Evolutionary conservation across 2,797 vertebrate species (phyloP), one percentile per base, ranked within the genome.

Genomic region (Remorina albescens): DNA sequence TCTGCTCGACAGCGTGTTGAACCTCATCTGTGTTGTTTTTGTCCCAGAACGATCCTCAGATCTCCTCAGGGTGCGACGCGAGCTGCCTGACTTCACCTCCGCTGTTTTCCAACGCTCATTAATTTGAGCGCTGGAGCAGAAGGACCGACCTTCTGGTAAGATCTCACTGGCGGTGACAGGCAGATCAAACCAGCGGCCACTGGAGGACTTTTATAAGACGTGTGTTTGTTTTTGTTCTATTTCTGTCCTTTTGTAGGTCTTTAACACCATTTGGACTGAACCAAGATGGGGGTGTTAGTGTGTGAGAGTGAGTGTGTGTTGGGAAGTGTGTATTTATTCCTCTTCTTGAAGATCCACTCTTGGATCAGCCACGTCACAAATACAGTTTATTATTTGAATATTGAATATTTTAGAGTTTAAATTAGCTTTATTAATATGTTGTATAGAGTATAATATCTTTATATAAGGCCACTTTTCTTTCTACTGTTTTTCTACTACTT

Each of bases 401-500:
- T 61, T 58, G 11, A 55, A 42, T 39, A 21, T 66, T 67, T 70
- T 56, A 79, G 64, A 67, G 46, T 50, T 77, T 66, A 63, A 71
- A 62, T 71, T 16, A 87, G 67, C 67, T 86, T 81, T 73, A 84
- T 67, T 41, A 63, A 73, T 56, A 44, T 58, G 59, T 74, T 79
- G 74, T 86, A 77, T 62, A 78, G 50, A 61, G 15, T 39, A 62
- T 62, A 32, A 68, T 41, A 79, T 73, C 57, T 84, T 71, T 78
- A 65, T 84, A 81, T 75, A 15, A 71, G 47, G 59, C 26, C 71
- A 60, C 55, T 71, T 75, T 86, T 61, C 46, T 74, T 81, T 76
- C 55, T 78, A 77, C 71, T 60, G 62, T 68, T 86, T 89, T 88
- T 88, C 18, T 91, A 87, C 73, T 6, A 83, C 77, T 88, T 89